These are phyloP conservation scores for Electrophaes corylata DNA, from an alignment of 2,888 invertebrate genomes.

Conservation along the genomic window DNA sequence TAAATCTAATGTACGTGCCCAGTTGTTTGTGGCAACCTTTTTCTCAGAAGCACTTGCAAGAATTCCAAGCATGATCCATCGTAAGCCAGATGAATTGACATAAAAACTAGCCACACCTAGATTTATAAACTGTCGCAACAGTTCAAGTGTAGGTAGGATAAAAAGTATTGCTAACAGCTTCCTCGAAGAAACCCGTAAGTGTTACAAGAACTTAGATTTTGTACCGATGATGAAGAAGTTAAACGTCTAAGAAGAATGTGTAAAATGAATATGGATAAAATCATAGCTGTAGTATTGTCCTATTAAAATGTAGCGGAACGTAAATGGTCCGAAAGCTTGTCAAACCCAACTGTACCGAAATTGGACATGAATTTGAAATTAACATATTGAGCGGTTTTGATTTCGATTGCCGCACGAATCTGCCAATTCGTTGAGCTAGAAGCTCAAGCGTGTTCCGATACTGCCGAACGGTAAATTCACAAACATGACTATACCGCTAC, in stretches of 20 bases:
- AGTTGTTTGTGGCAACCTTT: conserved; percentile 33
- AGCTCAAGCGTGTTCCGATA: conserved; percentile 38
- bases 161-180: conserved; percentile 57
- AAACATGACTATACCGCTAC: conserved; percentile 58
- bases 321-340: conserved; percentile 25
- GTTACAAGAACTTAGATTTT: conserved; percentile 24
- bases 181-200: conserved; percentile 42
- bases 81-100: conserved; percentile 45
- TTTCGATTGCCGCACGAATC: conserved; percentile 54
- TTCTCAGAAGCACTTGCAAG: conserved; percentile 49
- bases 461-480: conserved; percentile 50
- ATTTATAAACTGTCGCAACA: conserved; percentile 54
- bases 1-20: conserved; percentile 34
- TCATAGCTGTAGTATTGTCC: not conserved
- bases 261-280: conserved; percentile 1
- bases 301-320: not conserved
- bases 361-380: conserved; percentile 36
- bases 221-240: conserved; percentile 26
- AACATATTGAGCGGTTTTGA: conserved; percentile 39
- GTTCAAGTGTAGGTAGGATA: conserved; percentile 45
- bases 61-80: conserved; percentile 58
- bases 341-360: conserved; percentile 35
- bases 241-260: not conserved
- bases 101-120: conserved; percentile 61
- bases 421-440: conserved; percentile 45